Evolutionary conservation across 1,140 invertebrate genomes (phyloP).

Genomic region (Drosophila kanapiae): DNA sequence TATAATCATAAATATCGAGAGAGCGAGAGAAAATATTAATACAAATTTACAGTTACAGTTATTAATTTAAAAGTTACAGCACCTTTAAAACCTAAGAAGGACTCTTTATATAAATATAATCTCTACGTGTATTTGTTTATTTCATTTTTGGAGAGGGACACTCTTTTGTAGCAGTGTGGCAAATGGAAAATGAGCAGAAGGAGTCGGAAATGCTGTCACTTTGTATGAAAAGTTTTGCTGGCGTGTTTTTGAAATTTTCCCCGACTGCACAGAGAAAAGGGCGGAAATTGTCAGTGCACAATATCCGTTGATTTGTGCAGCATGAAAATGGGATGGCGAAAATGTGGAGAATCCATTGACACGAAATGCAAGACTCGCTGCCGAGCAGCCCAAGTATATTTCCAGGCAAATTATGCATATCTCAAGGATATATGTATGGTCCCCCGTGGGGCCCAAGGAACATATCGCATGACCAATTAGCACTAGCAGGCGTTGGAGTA

Average conservation of each 20-base stretch:
- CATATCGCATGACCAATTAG: constrained; percentile 77
- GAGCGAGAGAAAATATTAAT: too few species aligned
- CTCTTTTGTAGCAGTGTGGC: constrained; percentile 17
- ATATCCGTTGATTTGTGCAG: constrained; percentile 82
- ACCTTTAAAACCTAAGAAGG: too few species aligned
- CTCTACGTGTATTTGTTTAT: not conserved
- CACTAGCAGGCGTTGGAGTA: constrained; percentile 15
- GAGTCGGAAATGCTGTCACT: constrained; percentile 47
- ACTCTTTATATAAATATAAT: not conserved
- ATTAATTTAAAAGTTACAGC: too few species aligned
- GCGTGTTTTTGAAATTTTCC: constrained; percentile 50
- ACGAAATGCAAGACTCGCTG: constrained; percentile 51
- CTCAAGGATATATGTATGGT: constrained; percentile 17
- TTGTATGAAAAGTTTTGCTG: constrained; percentile 49
- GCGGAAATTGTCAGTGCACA: constrained; percentile 80
- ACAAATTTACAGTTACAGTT: too few species aligned
- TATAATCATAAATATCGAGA: too few species aligned
- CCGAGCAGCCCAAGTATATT: constrained; percentile 22
- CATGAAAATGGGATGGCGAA: constrained; percentile 62
- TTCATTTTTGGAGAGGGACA: not conserved
- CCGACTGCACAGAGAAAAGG: constrained; percentile 34
- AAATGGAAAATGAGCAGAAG: constrained; percentile 39
- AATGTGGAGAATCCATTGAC: constrained; percentile 64
- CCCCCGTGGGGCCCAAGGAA: not conserved
- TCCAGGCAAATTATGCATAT: constrained; percentile 43